phyloP scores from a whole-genome alignment of 2,113 vertebrate genomes.

The Odontesthes bonariensis region DNA sequence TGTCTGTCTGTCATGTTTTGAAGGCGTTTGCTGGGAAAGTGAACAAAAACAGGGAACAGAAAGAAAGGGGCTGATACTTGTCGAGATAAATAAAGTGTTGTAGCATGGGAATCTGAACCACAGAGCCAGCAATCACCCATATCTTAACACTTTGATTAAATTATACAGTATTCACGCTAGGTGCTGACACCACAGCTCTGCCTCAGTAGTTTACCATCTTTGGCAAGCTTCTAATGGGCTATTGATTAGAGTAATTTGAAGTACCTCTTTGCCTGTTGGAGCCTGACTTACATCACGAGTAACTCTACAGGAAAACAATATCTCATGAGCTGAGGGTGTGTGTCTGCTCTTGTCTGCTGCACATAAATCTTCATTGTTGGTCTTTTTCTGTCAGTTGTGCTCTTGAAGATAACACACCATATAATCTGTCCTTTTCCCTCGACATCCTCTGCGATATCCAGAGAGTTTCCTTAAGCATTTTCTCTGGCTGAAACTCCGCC shows the following conservation, averaged over 20 bases:
- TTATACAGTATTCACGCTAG: background rate
- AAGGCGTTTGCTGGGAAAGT: slow-evolving; percentile 10
- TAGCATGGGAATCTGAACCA: slow-evolving; percentile 4
- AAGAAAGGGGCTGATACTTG: background rate
- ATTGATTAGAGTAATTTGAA: slow-evolving; percentile 55
- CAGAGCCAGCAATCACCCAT: background rate
- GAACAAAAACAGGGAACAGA: slow-evolving; percentile 4
- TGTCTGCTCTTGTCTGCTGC: slow-evolving; percentile 26
- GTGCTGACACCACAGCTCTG: slow-evolving; percentile 47
- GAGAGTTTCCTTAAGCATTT: slow-evolving; percentile 12
- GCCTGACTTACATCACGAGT: slow-evolving; percentile 34
- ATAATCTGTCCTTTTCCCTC: slow-evolving; percentile 59
- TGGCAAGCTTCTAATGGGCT: slow-evolving; percentile 22
- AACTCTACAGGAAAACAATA: slow-evolving; percentile 27
- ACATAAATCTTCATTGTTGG: slow-evolving; percentile 41
- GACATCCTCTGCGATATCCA: slow-evolving; percentile 24
- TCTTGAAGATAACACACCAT: slow-evolving; percentile 55
- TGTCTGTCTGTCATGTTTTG: background rate
- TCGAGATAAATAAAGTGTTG: slow-evolving; percentile 1
- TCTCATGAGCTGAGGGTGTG: slow-evolving; percentile 38
- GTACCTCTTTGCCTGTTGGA: slow-evolving; percentile 19
- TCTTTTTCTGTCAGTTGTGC: slow-evolving; percentile 54
- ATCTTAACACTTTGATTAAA: slow-evolving; percentile 45
- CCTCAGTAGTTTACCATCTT: slow-evolving; percentile 22
- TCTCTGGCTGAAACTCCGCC: slow-evolving; percentile 7